These are phyloP conservation scores for Bursaphelenchus mucronatus DNA, from an alignment of 1,140 invertebrate species.

Conservation along the genomic window DNA sequence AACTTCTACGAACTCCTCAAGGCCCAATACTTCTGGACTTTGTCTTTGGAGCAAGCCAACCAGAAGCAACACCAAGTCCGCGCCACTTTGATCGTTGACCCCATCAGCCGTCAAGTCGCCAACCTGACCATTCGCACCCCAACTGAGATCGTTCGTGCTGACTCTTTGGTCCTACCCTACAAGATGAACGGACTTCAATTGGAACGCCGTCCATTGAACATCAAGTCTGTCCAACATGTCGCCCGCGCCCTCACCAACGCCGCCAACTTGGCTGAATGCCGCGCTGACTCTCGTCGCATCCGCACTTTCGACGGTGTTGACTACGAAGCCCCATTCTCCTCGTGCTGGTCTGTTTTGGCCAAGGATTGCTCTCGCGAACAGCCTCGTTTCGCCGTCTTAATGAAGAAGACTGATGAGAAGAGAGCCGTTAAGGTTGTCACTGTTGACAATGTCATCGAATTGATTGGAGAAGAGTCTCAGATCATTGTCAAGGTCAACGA, in stretches of 20 bases:
- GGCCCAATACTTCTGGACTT: constrained; percentile 27
- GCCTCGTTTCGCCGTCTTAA: constrained; percentile 49
- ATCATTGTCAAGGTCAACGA: constrained; percentile 27
- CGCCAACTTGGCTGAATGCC: constrained; percentile 21
- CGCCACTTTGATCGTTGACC: constrained; percentile 41
- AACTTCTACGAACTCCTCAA: constrained; percentile 33
- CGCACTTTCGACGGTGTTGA: constrained; percentile 37
- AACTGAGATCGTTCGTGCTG: constrained; percentile 15
- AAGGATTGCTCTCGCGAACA: constrained; percentile 47
- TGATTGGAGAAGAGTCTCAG: constrained; percentile 23
- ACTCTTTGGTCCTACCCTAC: constrained; percentile 4
- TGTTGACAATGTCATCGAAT: constrained; percentile 19
- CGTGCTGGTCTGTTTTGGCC: constrained; percentile 46
- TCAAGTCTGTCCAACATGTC: constrained; percentile 2
- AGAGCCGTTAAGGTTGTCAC: constrained; percentile 41
- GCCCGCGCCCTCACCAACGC: constrained; percentile 3
- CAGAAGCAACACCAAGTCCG: constrained; percentile 17
- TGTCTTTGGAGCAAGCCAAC: constrained; percentile 18
- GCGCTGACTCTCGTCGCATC: constrained; percentile 19
- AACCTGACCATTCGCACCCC: constrained; percentile 47
- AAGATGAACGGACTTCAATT: constrained; percentile 18
- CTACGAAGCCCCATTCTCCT: constrained; percentile 36
- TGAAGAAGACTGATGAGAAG: constrained; percentile 33
- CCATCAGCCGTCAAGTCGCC: constrained; percentile 30
- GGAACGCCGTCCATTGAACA: constrained; percentile 11